These are phyloP conservation scores for Aspidoscelis tigris DNA, from an alignment of 2,113 vertebrate genomes.

Conservation along the genomic window DNA sequence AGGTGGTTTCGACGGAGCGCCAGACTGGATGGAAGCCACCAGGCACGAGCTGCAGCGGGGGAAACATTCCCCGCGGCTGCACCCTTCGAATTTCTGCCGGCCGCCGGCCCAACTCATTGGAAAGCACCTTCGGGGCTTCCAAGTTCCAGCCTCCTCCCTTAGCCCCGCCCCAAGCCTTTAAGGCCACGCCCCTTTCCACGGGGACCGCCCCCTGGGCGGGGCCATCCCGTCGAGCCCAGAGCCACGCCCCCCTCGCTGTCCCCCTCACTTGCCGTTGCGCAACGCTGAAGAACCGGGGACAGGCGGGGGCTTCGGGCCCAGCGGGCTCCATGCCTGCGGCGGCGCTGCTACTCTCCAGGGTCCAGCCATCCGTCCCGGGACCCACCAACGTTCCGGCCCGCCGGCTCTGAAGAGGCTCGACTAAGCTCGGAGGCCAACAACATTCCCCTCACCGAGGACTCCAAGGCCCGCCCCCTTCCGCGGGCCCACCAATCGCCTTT, in stretches of 20 bases:
- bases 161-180: background rate
- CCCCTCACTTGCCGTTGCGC: slow-evolving; percentile 76
- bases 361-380: slow-evolving; percentile 3
- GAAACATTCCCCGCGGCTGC: background rate
- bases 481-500: background rate
- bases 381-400: background rate
- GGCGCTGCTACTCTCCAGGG: slow-evolving; percentile 28
- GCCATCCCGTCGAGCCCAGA: no score
- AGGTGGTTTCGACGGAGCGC: no score
- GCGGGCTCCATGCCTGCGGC: slow-evolving; percentile 66
- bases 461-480: rapidly evolving
- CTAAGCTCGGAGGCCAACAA: background rate
- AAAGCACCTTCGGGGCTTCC: background rate
- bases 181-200: background rate
- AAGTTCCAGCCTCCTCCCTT: no score
- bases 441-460: background rate
- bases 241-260: background rate
- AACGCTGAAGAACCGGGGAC: slow-evolving; percentile 78
- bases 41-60: background rate
- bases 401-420: background rate
- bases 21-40: background rate
- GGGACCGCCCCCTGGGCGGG: background rate
- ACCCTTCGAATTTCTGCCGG: background rate
- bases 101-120: background rate
- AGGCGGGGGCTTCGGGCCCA: slow-evolving; percentile 72